phyloP scores from a whole-genome alignment of 2,113 vertebrate genomes.

The Microcebus jonahi region DNA sequence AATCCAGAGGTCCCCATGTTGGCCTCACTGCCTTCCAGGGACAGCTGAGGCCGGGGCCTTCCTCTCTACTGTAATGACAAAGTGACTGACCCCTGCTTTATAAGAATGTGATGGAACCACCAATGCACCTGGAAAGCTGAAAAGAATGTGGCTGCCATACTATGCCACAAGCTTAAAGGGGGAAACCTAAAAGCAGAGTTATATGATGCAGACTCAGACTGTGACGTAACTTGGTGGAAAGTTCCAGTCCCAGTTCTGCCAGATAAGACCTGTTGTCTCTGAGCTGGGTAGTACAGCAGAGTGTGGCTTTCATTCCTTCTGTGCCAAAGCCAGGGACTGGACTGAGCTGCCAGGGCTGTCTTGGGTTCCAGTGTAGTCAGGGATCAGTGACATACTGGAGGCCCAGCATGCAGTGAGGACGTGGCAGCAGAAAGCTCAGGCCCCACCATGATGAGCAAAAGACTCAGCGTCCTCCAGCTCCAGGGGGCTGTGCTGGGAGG shows the following conservation, averaged over 20 bases:
- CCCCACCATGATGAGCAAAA: neutral
- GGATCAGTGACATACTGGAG: neutral
- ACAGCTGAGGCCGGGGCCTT: neutral
- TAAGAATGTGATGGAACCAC: neutral
- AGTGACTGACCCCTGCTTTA: neutral
- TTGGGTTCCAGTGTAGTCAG: neutral
- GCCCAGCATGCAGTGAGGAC: neutral
- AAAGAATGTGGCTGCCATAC: neutral
- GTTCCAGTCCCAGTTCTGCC: neutral
- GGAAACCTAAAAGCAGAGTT: neutral
- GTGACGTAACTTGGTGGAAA: neutral
- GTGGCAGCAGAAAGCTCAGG: neutral
- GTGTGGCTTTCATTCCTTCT: rapidly evolving
- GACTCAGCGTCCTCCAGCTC: neutral
- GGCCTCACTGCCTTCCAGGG: neutral
- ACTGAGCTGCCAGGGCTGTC: neutral
- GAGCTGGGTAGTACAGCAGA: neutral
- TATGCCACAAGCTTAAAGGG: neutral
- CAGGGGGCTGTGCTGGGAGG: neutral
- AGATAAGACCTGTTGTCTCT: neutral
- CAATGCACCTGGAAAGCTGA: neutral
- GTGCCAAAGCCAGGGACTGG: neutral
- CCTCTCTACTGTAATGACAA: neutral
- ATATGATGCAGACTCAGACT: neutral
- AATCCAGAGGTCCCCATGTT: neutral